Conservation (phyloP, 1,140 invertebrate genomes). For the Dreissena polymorpha region DNA sequence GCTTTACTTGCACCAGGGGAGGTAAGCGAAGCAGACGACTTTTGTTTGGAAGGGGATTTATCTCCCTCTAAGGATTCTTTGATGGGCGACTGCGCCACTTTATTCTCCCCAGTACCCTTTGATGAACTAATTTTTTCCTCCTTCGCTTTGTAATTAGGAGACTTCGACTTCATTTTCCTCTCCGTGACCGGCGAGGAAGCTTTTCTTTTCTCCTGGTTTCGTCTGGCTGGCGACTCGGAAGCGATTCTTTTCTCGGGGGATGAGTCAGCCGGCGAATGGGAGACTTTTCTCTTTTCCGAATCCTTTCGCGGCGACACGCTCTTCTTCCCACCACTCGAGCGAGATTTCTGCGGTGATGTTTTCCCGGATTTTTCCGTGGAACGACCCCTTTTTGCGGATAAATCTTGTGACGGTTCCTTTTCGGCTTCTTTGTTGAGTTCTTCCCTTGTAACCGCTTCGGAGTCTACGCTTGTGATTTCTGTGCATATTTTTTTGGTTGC, state of each 20-base stretch:
- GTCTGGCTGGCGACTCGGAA: constrained; percentile 34
- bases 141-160: constrained; percentile 24
- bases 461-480: no score
- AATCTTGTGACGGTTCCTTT: neutral
- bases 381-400: neutral
- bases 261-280: constrained; percentile 1
- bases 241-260: constrained; percentile 34
- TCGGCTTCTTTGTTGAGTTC: no score
- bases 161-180: constrained; percentile 36
- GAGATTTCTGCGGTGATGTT: neutral
- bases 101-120: constrained; percentile 14
- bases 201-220: constrained; percentile 25
- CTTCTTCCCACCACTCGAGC: neutral
- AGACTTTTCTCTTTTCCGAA: no score
- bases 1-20: neutral
- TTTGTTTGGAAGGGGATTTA: neutral
- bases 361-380: neutral
- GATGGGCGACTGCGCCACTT: neutral
- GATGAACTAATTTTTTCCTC: neutral
- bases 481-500: no score
- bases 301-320: neutral
- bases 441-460: no score
- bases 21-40: neutral
- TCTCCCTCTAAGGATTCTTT: constrained; percentile 6
- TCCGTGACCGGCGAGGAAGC: constrained; percentile 28